These are phyloP conservation scores for Odocoileus hemionus DNA, from an alignment of 2,113 vertebrate genomes.

Conservation along the genomic window DNA sequence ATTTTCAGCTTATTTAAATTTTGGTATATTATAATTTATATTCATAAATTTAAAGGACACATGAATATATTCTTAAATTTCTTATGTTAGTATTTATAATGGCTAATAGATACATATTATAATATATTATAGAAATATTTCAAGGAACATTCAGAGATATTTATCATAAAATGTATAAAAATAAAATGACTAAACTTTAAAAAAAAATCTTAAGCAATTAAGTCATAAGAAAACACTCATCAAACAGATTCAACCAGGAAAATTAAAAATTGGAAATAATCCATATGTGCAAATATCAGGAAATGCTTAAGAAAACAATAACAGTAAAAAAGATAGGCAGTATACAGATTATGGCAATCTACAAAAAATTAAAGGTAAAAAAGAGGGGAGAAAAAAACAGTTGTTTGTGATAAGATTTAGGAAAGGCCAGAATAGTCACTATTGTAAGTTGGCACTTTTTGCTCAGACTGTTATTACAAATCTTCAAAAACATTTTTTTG, in stretches of 20 bases:
- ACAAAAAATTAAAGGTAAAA: not conserved
- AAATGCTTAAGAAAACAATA: not conserved
- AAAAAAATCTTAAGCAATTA: not conserved
- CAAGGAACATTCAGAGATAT: not conserved
- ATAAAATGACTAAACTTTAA: not conserved
- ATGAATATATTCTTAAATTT: not conserved
- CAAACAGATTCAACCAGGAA: not conserved
- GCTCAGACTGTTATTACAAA: not conserved
- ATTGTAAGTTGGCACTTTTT: not conserved
- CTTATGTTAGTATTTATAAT: not conserved
- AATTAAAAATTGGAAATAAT: not conserved
- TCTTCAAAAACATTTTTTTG: not conserved
- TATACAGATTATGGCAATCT: not conserved
- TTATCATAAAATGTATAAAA: not conserved
- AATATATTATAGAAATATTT: not conserved
- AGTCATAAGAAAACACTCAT: not conserved
- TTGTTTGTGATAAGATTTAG: not conserved
- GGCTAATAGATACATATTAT: not conserved
- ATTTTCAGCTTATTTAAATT: not conserved
- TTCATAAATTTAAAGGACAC: not conserved
- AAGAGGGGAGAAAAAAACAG: not conserved
- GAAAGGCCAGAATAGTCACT: not conserved
- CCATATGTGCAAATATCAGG: not conserved
- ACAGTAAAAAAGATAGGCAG: not conserved
- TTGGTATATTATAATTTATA: not conserved